Conservation (phyloP, 2,113 vertebrate species). For the rabbit (Oryctolagus cuniculus) region DNA sequence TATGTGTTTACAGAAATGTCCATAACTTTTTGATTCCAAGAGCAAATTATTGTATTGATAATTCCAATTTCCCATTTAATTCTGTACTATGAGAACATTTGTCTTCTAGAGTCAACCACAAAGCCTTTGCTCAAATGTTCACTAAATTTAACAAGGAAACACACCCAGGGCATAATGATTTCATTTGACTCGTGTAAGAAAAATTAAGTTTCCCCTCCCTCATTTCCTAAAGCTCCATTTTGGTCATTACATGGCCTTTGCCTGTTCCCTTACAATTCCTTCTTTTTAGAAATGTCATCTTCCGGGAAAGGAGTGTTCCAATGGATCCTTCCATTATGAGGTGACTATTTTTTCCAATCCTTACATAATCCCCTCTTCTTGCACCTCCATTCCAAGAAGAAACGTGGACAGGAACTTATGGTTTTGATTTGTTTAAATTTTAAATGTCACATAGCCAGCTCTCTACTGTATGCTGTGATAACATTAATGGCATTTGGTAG, state of each 20-base stretch:
- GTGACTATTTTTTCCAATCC: not conserved
- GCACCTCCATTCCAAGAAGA: not conserved
- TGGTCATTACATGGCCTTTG: constrained; percentile 66
- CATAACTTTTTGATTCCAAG: not conserved
- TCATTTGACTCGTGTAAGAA: constrained; percentile 44
- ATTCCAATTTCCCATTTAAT: not conserved
- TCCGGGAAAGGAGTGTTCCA: constrained; percentile 54
- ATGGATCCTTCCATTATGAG: constrained; percentile 64
- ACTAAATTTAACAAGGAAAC: constrained; percentile 52
- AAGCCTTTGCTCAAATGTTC: constrained; percentile 36
- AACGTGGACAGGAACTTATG: not conserved
- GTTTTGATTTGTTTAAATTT: constrained; percentile 40
- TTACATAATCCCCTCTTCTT: not conserved
- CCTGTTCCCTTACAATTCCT: constrained; percentile 16
- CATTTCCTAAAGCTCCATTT: constrained; percentile 69
- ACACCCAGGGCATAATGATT: constrained; percentile 40
- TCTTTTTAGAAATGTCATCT: constrained; percentile 62
- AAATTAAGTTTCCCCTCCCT: constrained; percentile 16
- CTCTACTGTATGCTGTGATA: not conserved
- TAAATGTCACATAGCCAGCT: not conserved
- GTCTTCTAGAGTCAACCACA: constrained; percentile 10
- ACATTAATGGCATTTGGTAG: not conserved
- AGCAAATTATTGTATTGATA: constrained; percentile 46
- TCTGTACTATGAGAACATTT: not conserved
- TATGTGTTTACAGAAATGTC: not conserved